Evolutionary conservation across 2,113 vertebrate species (phyloP).

Genomic region (Cacatua alba): DNA sequence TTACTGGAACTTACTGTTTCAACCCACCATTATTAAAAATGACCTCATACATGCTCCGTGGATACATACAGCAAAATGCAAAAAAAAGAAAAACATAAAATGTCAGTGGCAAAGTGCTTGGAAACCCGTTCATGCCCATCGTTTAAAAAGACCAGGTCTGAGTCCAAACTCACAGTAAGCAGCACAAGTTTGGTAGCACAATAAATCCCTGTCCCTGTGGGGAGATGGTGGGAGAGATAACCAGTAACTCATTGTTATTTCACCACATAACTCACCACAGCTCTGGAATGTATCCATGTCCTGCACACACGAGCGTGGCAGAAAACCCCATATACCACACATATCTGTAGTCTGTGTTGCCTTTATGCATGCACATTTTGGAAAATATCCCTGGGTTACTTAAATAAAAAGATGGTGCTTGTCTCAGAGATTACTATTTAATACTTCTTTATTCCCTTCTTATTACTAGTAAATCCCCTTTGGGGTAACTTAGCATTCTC

Average conservation of each 20-base stretch:
- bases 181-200: not conserved
- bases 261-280: accelerated
- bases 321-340: not conserved
- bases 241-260: not conserved
- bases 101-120: not conserved
- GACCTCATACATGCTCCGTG: not conserved
- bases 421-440: not conserved
- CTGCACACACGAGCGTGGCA: accelerated
- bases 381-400: not conserved
- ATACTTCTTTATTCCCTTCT: not conserved
- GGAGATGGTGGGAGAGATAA: not conserved
- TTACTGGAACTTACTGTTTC: not conserved
- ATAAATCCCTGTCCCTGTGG: not conserved
- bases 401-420: not conserved
- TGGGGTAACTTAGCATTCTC: not conserved
- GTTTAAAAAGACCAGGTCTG: not conserved
- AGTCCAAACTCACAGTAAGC: not conserved
- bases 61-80: not conserved
- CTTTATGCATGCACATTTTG: not conserved
- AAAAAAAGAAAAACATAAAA: not conserved
- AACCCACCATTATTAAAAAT: not conserved
- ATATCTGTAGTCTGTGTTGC: accelerated
- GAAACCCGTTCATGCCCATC: not conserved
- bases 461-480: not conserved
- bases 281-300: not conserved